Evolutionary conservation across 2,888 invertebrate genomes (phyloP), one percentile per base, ranked within the genome.

Genomic region (Chloroclystis v-ata): DNA sequence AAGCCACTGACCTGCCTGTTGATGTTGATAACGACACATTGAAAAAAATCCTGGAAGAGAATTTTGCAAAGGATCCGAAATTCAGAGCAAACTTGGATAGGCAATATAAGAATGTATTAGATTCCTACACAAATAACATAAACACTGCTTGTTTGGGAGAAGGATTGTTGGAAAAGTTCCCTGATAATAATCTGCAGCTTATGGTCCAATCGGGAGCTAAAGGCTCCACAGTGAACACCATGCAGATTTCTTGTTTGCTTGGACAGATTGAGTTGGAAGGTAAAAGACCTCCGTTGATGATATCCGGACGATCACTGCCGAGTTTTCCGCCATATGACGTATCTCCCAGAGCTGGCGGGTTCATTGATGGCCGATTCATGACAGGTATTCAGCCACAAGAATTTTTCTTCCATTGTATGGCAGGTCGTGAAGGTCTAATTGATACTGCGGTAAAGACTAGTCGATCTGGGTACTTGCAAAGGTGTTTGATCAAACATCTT

Each of bases 361-460:
- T 97, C 72, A 96, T 99, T 43, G 96, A 96, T 60, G 97, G 97
- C 0, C 91, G 99, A 7, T 99, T 99, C 73, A 93, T 99, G 92
- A 98, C 99, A 0, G 99, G 99, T n/a, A 97, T 99, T 61, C 92
- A 95, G 67, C 98, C 98, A 0, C 98, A 97, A 80, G 99, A 99
- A 72, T 98, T 98, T 76, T 99, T 98, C 86, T 99, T 98, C 84
- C 99, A 99, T 90, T 99, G 99, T 72, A 99, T 99, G 99, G 99
- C 99, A 43, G 99, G 99, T 44, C 92, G 99, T 79, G 99, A 99
- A 91, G 96, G 99, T 89, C 91, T 99, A 43, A 97, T 99, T 65
- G 99, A 99, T 91, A 99, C 99, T 2, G 99, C 99, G 56, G 99
- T 99, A 0, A 99, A 99, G 89, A 99, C 99, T 1, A 98, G 97